These are phyloP conservation scores for Falco columbarius DNA, from an alignment of 2,797 vertebrate species.

Conservation along the genomic window DNA sequence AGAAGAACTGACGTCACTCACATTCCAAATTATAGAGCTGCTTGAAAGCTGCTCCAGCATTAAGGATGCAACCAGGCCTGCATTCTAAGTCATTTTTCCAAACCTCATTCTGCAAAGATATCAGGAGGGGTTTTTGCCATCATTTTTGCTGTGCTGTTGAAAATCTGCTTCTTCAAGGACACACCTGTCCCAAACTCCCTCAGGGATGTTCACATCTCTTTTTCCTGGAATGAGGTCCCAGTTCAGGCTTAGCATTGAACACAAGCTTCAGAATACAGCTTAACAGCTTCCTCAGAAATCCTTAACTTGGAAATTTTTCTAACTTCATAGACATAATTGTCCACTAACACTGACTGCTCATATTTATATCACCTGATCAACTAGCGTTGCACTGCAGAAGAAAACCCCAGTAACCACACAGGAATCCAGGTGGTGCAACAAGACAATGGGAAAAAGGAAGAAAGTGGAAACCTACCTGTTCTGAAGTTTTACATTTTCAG, in stretches of 20 bases:
- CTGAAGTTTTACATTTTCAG: background rate
- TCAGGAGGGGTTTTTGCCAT: background rate
- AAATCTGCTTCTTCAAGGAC: background rate
- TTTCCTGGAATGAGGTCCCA: background rate
- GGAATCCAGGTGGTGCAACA: background rate
- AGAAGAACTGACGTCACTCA: conserved; percentile 73
- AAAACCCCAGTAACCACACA: background rate
- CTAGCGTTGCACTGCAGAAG: background rate
- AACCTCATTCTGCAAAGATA: background rate
- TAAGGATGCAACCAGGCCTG: conserved; percentile 54
- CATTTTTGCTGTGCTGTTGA: background rate
- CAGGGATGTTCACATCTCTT: background rate
- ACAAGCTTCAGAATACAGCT: background rate
- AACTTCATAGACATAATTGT: background rate
- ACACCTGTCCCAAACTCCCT: background rate
- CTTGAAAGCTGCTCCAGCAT: conserved; percentile 60
- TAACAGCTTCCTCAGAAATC: background rate
- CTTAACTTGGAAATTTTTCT: background rate
- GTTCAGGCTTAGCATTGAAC: background rate
- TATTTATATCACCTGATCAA: background rate
- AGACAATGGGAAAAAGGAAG: background rate
- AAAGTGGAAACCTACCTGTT: background rate
- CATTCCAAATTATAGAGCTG: conserved; percentile 71
- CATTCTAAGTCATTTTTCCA: conserved; percentile 23
- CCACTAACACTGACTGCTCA: background rate